phyloP scores from a whole-genome alignment of 2,113 vertebrate genomes.

The Eira barbara region DNA sequence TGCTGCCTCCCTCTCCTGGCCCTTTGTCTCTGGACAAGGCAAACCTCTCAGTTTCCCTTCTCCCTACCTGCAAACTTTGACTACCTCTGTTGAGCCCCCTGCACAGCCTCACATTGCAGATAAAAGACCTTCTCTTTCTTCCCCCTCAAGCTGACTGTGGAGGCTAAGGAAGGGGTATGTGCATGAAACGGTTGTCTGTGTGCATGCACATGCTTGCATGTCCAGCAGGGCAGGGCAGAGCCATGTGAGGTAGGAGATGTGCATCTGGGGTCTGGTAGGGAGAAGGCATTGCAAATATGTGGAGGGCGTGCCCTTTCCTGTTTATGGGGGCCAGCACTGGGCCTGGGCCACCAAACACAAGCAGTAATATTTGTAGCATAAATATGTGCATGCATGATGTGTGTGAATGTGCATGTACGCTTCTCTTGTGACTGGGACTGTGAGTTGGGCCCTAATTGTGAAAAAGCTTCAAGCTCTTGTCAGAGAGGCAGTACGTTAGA shows the following conservation, averaged over 20 bases:
- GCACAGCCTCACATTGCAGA: background rate
- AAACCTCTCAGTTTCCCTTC: background rate
- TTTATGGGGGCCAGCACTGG: background rate
- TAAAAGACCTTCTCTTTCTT: slow-evolving; percentile 37
- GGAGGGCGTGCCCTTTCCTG: background rate
- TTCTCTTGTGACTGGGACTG: background rate
- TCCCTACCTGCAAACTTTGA: slow-evolving; percentile 34
- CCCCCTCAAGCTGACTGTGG: background rate
- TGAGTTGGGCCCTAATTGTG: background rate
- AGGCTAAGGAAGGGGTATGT: background rate
- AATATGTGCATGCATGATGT: background rate
- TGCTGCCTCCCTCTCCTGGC: background rate
- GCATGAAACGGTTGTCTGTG: background rate
- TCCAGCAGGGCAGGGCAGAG: background rate
- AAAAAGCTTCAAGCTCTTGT: background rate
- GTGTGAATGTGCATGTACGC: background rate
- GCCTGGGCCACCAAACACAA: background rate
- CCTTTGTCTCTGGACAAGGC: slow-evolving; percentile 38
- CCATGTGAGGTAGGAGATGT: background rate
- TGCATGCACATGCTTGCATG: background rate
- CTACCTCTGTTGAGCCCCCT: background rate
- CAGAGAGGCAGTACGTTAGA: background rate
- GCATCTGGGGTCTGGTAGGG: background rate
- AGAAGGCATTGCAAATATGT: background rate
- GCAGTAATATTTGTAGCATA: background rate